Base-by-base conservation (phyloP, 2,888 invertebrate species). In the Ennomos quercinarius region DNA sequence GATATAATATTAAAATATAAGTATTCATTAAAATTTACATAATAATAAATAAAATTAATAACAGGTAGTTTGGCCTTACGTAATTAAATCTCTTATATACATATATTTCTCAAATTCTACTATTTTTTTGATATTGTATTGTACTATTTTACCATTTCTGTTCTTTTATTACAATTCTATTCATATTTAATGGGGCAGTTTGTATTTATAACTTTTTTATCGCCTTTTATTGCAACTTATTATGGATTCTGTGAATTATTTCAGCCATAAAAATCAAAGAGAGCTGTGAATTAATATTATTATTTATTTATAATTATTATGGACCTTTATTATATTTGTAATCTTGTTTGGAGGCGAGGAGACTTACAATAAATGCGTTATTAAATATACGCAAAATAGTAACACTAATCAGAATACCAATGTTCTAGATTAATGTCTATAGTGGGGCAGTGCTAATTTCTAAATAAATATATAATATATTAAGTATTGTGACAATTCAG, bases 31-130 rank as follows among this genome's bases (percentile, higher is more conserved):
- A 27, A 27, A 46, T 38, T 12, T 56, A 54, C 34, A 51, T 34
- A 42, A 39, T 58, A 48, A 27, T 45, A 38, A 49, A 52, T 46
- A 39, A 6, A 53, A 53, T 43, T 38, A 35, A 48, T 48, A 53
- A 53, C 40, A 49, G 11, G 11, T 44, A 53, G 12, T 58, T 53
- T 53, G 52, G 52, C 58, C 48, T 40, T 35, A 11, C 2, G 13
- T 37, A 27, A 27, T 27, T 6, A 27, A 27, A 27, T 4, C 27
- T 0, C 27, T 27, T 27, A 27, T 27, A 27, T 6, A 27, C 43
- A 50, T 45, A 45, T 49, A 40, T 34, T 48, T 41, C 37, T 36
- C 37, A 39, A 39, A 43, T 10, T 9, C 11, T 10, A 17, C 8
- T 12, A 11, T 8, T 52, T 51, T 5, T 56, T 57, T 46, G 12